Evolutionary conservation across 1,140 invertebrate species (phyloP), one percentile per base, ranked within the genome.

Genomic region (Euglossa dilemma): DNA sequence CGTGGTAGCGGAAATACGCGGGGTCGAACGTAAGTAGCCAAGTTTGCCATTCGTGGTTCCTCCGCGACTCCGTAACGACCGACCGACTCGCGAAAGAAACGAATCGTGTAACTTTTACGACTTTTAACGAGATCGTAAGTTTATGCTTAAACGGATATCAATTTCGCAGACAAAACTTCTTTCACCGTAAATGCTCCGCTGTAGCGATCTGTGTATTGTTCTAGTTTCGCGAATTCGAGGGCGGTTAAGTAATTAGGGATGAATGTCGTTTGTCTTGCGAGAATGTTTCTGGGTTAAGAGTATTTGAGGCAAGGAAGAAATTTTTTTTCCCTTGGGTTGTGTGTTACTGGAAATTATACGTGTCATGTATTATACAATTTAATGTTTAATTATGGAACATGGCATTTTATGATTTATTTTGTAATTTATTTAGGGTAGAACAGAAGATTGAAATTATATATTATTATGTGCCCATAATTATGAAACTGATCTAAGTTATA

Each of bases 51-150:
- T 78, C 74, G 80, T 50, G 81, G 56, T 47, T 80, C 66, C 67
- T 71, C 77, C 71, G 67, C 67, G 67, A 50, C 77, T 72, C 47
- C 56, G 66, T 83, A 83, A 83, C 81, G 81, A 70, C 81, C 81
- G 75, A 45, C 57, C 66, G 56, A 63, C 81, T 78, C 57, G 66
- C 75, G 56, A 83, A 83, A 71, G 74, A 78, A 83, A 83, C 75
- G 74, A 78, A 78, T 83, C 81, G 81, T 83, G 57, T 70, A 77
- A 83, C 74, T 83, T 77, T 83, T 83, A 78, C 81, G 73, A 83
- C 81, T 78, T 83, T 83, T 83, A 83, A 83, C 81, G 74, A 78
- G 74, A 77, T 77, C 81, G 56, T 47, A 50, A 71, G 54, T 83
- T 83, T 71, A 78, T 64, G 64, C 81, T 77, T 83, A 77, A 83